A percentile compares a stretch with the other conserved stretches of the same genome.
These are phyloP conservation scores for Tenthredo notha DNA, from an alignment of 2,888 invertebrate genomes.

Conservation along the genomic window DNA sequence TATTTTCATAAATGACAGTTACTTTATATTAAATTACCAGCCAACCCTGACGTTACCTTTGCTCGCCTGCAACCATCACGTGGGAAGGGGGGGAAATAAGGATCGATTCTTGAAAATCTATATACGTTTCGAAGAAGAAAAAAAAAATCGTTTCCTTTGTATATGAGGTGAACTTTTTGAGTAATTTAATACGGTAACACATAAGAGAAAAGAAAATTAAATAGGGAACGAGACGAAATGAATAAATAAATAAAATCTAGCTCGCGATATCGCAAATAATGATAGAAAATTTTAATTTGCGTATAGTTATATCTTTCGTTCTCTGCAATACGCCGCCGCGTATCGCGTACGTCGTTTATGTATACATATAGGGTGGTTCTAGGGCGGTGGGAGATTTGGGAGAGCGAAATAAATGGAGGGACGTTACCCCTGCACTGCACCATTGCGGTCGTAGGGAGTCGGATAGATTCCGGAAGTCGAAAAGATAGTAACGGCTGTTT, in stretches of 20 bases:
- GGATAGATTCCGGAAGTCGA: slow-evolving; percentile 52
- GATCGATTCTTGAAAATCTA: neutral
- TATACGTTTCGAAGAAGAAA: neutral
- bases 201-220: too few species aligned
- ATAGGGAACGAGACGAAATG: neutral
- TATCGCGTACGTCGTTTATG: neutral
- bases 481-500: slow-evolving; percentile 26
- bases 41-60: neutral
- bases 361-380: neutral
- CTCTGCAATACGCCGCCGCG: neutral
- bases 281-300: slow-evolving; percentile 1
- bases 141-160: neutral
- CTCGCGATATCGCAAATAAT: neutral
- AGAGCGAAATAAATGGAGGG: slow-evolving; percentile 36
- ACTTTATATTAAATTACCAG: neutral
- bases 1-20: neutral
- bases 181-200: neutral
- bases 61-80: neutral
- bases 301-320: neutral
- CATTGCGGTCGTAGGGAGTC: neutral
- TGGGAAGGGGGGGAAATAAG: neutral
- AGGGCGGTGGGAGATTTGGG: neutral
- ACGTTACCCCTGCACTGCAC: slow-evolving; percentile 26
- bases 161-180: neutral
- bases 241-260: neutral